Conservation (phyloP, 2,888 invertebrate genomes). For the Drosophila pseudotalamancana region DNA sequence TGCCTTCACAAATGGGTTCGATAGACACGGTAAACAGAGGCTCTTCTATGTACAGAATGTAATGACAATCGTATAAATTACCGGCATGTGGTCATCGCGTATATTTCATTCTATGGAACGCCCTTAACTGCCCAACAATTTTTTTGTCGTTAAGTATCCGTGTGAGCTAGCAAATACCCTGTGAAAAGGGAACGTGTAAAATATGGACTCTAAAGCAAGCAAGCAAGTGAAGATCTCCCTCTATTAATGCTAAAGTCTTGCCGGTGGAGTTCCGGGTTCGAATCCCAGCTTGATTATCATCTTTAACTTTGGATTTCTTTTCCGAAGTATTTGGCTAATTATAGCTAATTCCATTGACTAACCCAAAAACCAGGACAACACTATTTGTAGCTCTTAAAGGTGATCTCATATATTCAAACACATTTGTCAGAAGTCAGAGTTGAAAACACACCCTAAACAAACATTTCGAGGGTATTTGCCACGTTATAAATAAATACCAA, state of each 20-base stretch:
- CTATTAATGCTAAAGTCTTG: too few species aligned
- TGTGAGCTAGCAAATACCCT: slow-evolving; percentile 17
- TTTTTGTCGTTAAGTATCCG: neutral
- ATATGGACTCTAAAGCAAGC: neutral
- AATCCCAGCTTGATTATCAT: neutral
- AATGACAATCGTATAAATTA: slow-evolving; percentile 52
- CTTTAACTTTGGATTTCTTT: too few species aligned
- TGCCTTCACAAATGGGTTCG: slow-evolving; percentile 11
- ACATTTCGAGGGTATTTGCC: slow-evolving; percentile 13
- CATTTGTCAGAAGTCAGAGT: neutral
- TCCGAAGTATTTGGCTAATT: too few species aligned
- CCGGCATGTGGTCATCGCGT: slow-evolving; percentile 67
- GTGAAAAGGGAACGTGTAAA: too few species aligned
- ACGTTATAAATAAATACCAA: slow-evolving; percentile 52
- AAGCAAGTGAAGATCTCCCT: too few species aligned
- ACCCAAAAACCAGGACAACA: too few species aligned
- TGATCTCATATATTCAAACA: neutral
- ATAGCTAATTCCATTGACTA: too few species aligned
- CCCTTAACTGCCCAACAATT: slow-evolving; percentile 19
- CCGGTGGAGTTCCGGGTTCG: neutral
- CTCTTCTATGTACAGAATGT: slow-evolving; percentile 25
- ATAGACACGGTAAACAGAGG: slow-evolving; percentile 6
- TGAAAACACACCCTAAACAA: neutral
- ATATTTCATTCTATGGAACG: slow-evolving; percentile 8
- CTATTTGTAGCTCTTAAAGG: too few species aligned